Percentiles rank a stretch among this genome's conserved stretches.
Evolutionary conservation across 2,888 invertebrate species (phyloP).

Genomic region (Molorchus minor): DNA sequence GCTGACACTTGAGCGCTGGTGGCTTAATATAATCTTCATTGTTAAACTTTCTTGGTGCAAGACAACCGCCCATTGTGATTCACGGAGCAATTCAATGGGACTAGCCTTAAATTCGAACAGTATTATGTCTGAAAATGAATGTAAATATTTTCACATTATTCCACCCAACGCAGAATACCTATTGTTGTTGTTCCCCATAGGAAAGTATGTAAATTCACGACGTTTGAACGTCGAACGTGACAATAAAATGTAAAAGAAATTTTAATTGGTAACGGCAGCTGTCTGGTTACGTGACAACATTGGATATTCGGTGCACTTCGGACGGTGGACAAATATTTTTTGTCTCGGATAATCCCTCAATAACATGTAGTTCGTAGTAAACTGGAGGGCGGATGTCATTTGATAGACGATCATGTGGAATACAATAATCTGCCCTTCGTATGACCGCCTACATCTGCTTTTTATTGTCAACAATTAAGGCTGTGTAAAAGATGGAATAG

Average conservation of each 20-base stretch:
- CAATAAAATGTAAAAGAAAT: conserved; percentile 11
- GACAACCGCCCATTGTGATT: neutral
- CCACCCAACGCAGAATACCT: neutral
- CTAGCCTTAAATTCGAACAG: neutral
- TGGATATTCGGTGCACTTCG: conserved; percentile 10
- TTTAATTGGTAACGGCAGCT: conserved; percentile 10
- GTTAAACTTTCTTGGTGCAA: neutral
- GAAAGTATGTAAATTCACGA: neutral
- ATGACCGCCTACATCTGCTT: neutral
- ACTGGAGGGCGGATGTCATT: conserved; percentile 1
- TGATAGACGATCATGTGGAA: neutral
- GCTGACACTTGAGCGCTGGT: too few relatives aligned
- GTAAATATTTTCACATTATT: conserved; percentile 1
- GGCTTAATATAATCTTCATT: neutral
- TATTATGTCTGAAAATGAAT: neutral
- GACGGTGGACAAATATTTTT: neutral
- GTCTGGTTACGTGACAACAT: conserved; percentile 17
- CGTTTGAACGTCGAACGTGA: neutral
- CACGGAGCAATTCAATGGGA: neutral
- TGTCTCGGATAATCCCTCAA: conserved; percentile 2
- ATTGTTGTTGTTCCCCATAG: neutral
- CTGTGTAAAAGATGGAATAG: too few relatives aligned
- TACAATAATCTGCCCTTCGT: neutral
- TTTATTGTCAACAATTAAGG: too few relatives aligned
- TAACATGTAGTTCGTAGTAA: neutral